Evolutionary conservation across 1,140 invertebrate genomes (phyloP).

Genomic region (Charaxes varanes): DNA sequence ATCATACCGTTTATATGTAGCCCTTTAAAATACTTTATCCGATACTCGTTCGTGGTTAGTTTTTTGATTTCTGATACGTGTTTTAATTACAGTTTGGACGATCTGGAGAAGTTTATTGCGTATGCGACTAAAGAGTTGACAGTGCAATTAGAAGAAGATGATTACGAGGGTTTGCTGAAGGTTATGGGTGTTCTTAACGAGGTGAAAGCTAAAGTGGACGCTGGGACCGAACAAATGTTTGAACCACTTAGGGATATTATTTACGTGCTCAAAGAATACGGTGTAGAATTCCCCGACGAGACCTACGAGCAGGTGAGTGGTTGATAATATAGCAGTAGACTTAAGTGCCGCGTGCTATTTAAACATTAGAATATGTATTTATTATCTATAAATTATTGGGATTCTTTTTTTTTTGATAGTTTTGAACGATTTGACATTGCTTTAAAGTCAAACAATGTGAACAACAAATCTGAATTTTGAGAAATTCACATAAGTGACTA

Average conservation of each 20-base stretch:
- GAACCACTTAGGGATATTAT: slow-evolving; percentile 87
- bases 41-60: no score
- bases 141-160: slow-evolving; percentile 77
- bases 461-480: no score
- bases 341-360: background rate
- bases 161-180: slow-evolving; percentile 77
- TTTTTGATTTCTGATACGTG: no score
- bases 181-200: slow-evolving; percentile 78
- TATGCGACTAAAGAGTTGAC: slow-evolving; percentile 75
- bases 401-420: no score
- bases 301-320: slow-evolving; percentile 76
- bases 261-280: slow-evolving; percentile 81
- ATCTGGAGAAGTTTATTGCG: slow-evolving; percentile 77
- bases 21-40: no score
- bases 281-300: slow-evolving; percentile 83
- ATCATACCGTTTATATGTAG: no score
- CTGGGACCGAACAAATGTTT: slow-evolving; percentile 83
- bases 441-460: no score
- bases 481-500: no score
- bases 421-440: no score
- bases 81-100: slow-evolving; percentile 56
- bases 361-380: no score
- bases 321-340: no score
- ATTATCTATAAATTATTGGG: no score
- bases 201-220: slow-evolving; percentile 75